Percentiles rank a stretch among this genome's conserved stretches.
Evolutionary conservation across 1,140 invertebrate species (phyloP).

Genomic region (Cyphomyrmex costatus): DNA sequence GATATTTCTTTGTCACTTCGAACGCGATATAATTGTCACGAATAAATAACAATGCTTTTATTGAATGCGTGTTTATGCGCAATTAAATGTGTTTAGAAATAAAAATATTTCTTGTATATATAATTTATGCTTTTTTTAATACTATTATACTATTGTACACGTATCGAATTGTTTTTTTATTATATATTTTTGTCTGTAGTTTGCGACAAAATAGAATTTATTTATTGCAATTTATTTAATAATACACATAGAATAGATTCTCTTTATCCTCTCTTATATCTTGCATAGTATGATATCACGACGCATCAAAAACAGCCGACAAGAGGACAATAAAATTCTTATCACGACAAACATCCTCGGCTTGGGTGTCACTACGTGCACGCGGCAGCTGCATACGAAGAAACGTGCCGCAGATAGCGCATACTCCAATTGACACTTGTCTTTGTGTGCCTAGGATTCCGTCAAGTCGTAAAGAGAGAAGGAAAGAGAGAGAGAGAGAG

Average conservation of each 20-base stretch:
- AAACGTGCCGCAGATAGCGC: constrained; percentile 71
- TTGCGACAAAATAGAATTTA: not conserved
- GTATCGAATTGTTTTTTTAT: not conserved
- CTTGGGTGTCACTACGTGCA: constrained; percentile 65
- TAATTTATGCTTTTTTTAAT: not conserved
- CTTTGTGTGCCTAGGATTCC: constrained; percentile 79
- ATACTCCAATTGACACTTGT: constrained; percentile 70
- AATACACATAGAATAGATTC: not conserved
- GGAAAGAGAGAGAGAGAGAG: not conserved
- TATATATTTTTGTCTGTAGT: not conserved
- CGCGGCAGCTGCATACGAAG: constrained; percentile 65
- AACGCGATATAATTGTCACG: not conserved
- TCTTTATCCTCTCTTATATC: not conserved
- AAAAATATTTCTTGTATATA: not conserved
- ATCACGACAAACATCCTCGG: constrained; percentile 78
- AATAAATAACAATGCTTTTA: not conserved
- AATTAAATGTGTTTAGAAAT: not conserved
- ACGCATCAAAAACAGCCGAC: constrained; percentile 73
- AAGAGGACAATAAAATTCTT: constrained; percentile 75
- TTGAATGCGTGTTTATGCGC: not conserved
- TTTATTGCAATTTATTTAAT: not conserved
- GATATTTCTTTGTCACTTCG: constrained; percentile 31
- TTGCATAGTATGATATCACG: constrained; percentile 5
- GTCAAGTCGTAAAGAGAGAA: constrained; percentile 68
- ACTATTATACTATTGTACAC: not conserved